Base-by-base conservation (phyloP, 2,797 vertebrate genomes). In the Craterocephalus amniculus region DNA sequence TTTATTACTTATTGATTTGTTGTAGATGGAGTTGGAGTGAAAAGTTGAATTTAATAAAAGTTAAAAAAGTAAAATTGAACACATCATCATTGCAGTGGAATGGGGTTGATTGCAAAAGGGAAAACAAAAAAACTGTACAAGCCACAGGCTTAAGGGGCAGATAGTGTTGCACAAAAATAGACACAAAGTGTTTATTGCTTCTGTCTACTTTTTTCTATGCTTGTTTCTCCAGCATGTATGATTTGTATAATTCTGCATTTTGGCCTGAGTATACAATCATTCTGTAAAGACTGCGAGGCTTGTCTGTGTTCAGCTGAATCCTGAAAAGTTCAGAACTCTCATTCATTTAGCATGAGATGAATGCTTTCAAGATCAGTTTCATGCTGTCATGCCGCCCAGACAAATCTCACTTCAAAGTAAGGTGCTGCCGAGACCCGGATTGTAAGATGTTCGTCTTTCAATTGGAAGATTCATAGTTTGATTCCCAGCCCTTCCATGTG, bases 41-140 rank as follows among this genome's bases (percentile, higher is more conserved):
- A 74, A 73, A 72, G 70, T 74, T 72, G n/a, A 78, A 62, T 4
- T 55, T 31, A 71, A 56, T 72, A 59, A 60, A 73, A 68, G 48
- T 58, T 22, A 79, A 63, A 63, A 11, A 14, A 71, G 68, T 70
- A 10, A 18, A 59, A 61, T 58, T 48, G 51, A 6, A 49, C 56
- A 35, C 35, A n/a, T 26, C 20, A 49, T 27, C 14, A 67, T 57
- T 22, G 29, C 40, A 32, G 24, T 31, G 24, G 26, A 51, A 1
- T 26, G 40, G 22, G 20, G 51, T 55, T 59, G 43, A 12, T 34
- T 29, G 18, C 7, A n/a, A 16, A 20, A 10, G 11, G 31, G 63
- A 65, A 58, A 59, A 22, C 18, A 55, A 43, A 45, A 45, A 16
- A 43, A 43, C 4, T 13, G 4, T 1, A 24, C 9, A 78, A 56